Evolutionary conservation across 2,797 vertebrate genomes (phyloP).

Genomic region (Pagetopsis macropterus): DNA sequence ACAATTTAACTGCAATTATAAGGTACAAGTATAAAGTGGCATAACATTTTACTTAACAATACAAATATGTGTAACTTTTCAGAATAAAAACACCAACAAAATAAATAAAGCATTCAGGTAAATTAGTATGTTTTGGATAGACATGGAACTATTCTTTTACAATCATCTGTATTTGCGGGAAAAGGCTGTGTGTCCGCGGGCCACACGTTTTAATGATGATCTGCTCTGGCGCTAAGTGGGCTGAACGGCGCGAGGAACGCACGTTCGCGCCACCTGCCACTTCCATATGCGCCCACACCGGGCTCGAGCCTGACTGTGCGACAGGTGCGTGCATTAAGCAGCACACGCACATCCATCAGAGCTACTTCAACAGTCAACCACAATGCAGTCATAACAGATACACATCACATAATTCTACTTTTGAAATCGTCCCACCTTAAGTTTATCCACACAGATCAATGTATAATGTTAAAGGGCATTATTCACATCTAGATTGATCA

Average conservation of each 20-base stretch:
- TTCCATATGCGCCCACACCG: conserved; percentile 72
- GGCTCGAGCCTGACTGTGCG: conserved; percentile 37
- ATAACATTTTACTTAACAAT: background rate
- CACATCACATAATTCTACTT: background rate
- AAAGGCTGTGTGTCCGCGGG: conserved; percentile 9
- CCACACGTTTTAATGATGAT: conserved; percentile 10
- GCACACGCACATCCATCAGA: conserved; percentile 26
- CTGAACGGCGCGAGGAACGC: conserved; percentile 70
- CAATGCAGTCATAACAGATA: background rate
- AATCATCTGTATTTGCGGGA: conserved; percentile 19
- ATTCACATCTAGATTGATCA: background rate
- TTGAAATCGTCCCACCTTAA: too few species aligned
- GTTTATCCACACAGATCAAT: background rate
- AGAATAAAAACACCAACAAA: background rate
- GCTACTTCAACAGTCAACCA: background rate
- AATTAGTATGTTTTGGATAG: background rate
- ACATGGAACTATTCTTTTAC: too few species aligned
- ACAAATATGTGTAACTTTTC: background rate
- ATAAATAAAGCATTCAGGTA: background rate
- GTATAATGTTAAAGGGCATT: background rate
- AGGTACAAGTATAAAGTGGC: background rate
- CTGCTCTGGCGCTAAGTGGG: conserved; percentile 64
- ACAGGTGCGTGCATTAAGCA: conserved; percentile 60
- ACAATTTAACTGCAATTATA: background rate
- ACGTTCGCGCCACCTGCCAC: conserved; percentile 75